phyloP scores from a whole-genome alignment of 2,113 vertebrate species.

The Rafetus swinhoei region DNA sequence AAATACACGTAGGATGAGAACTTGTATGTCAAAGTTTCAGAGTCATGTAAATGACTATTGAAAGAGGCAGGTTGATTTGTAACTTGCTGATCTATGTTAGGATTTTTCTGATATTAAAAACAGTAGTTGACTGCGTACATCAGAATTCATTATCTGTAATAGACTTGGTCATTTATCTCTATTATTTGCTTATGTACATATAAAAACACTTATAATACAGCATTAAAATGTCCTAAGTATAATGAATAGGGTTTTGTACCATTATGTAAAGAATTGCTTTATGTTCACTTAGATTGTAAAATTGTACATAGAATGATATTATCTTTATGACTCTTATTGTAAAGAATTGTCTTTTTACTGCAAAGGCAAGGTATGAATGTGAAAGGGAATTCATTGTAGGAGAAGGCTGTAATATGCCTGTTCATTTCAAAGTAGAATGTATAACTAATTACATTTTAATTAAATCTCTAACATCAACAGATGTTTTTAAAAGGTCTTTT shows the following conservation, averaged over 20 bases:
- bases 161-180: neutral
- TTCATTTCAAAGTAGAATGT: slow-evolving; percentile 60
- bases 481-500: slow-evolving; percentile 64
- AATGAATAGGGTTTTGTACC: neutral
- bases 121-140: neutral
- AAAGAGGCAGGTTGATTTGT: slow-evolving; percentile 8
- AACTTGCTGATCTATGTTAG: slow-evolving; percentile 9
- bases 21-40: neutral
- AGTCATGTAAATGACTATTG: slow-evolving; percentile 43
- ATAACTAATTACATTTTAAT: slow-evolving; percentile 75
- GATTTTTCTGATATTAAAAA: neutral
- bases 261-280: neutral
- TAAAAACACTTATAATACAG: neutral
- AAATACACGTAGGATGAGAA: neutral
- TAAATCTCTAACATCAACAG: slow-evolving; percentile 63
- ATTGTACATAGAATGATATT: slow-evolving; percentile 32
- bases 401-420: slow-evolving; percentile 41
- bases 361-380: slow-evolving; percentile 35
- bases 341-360: slow-evolving; percentile 39
- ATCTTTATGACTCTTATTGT: slow-evolving; percentile 34
- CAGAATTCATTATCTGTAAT: neutral
- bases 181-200: neutral
- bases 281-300: slow-evolving; percentile 42
- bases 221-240: neutral
- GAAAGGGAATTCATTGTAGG: slow-evolving; percentile 52